These are phyloP conservation scores for Sycophaga agraensis DNA, from an alignment of 1,140 invertebrate species.

Conservation along the genomic window DNA sequence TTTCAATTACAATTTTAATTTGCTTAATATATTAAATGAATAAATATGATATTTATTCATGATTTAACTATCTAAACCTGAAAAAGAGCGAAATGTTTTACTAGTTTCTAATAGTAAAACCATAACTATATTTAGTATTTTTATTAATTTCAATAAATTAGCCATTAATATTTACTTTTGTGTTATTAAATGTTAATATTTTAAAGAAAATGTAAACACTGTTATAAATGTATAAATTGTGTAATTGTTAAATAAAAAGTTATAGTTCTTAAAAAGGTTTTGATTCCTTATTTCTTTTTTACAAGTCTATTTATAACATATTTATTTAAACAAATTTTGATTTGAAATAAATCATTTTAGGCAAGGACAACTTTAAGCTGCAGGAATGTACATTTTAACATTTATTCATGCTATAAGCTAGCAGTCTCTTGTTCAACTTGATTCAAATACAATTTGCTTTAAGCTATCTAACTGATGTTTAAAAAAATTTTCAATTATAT, in stretches of 20 bases:
- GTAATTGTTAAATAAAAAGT: slow-evolving; percentile 15
- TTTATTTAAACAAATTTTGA: slow-evolving; percentile 1
- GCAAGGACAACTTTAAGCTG: slow-evolving; percentile 30
- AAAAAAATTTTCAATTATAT: slow-evolving; percentile 20
- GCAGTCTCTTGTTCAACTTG: slow-evolving; percentile 31
- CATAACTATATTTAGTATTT: no score
- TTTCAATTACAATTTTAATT: slow-evolving; percentile 4
- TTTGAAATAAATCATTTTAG: slow-evolving; percentile 27
- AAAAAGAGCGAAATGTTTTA: neutral
- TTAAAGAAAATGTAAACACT: slow-evolving; percentile 9
- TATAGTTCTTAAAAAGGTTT: neutral
- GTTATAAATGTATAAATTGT: slow-evolving; percentile 20
- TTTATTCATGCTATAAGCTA: slow-evolving; percentile 32
- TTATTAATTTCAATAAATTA: neutral
- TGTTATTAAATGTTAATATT: neutral
- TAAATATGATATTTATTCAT: neutral
- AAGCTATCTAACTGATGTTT: slow-evolving; percentile 29
- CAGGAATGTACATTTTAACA: slow-evolving; percentile 32
- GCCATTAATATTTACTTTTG: neutral
- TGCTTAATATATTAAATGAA: neutral
- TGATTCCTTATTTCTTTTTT: slow-evolving; percentile 17
- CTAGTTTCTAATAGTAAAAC: no score
- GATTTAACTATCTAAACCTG: neutral
- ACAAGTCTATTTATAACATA: slow-evolving; percentile 5
- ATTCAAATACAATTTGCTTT: slow-evolving; percentile 32